Base-by-base conservation (phyloP, 2,797 vertebrate species). In the Anolis apletophallus region DNA sequence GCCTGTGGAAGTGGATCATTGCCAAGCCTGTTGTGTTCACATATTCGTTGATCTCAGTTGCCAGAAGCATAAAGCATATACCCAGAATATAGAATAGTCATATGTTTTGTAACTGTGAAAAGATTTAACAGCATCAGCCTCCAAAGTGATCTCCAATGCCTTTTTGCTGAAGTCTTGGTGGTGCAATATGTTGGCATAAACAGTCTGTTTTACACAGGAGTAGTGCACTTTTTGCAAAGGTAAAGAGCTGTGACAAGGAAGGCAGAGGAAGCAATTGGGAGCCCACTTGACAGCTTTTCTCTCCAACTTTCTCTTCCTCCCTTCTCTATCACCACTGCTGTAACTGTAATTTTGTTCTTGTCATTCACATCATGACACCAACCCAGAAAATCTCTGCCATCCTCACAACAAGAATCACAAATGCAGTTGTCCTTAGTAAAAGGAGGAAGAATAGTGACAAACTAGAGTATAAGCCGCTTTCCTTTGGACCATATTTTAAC, bases 41-140 rank as follows among this genome's bases (percentile, higher is more conserved):
- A 32, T 54, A 90, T 91, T 84, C 40, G 12, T 89, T 71, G 90
- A 16, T 29, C 87, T 71, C 0, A 0, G 67, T 26, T 54, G 85
- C 29, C 3, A 76, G 82, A 92, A 80, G 85, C 81, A 11, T 55
- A 67, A 72, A 73, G 3, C 1, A 46, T 26, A 73, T 46, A 46
- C 12, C 72, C 21, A 73, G 67, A 7, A 19, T 59, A 55, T 29
- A 40, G 54, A 78, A 36, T 17, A 77, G 52, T 34, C 17, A 67
- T 57, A 14, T 17, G 21, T 54, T 32, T 54, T 34, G 13, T 32
- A 46, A 23, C 8, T n/a, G 5, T 52, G 29, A 10, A 68, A 67
- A 50, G 9, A 46, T 14, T n/a, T 12, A 68, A 68, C n/a, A 78
- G 32, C 29, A 32, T 23, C 17, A 52, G 17, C 26, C 54, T 61